Percentiles rank a stretch among this genome's conserved stretches.
Evolutionary conservation across 2,888 invertebrate genomes (phyloP).

Genomic region (Pantelozetes paolii): DNA sequence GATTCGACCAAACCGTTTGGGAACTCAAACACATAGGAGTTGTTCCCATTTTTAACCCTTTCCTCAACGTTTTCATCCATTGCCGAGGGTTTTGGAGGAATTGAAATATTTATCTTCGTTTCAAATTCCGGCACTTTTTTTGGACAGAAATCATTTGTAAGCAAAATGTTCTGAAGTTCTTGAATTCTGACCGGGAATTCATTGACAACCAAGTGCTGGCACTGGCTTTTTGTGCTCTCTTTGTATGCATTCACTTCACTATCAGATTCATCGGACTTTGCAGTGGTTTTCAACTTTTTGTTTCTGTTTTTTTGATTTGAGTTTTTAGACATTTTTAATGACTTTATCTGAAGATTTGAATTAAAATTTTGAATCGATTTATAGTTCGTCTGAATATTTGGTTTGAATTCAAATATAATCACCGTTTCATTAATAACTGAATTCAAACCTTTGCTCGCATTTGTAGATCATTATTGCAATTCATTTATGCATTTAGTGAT

Average conservation of each 20-base stretch:
- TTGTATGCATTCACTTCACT: background rate
- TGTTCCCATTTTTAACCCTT: background rate
- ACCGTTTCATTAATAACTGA: no score
- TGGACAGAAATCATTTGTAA: background rate
- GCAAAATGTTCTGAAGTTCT: background rate
- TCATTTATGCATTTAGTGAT: no score
- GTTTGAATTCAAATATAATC: no score
- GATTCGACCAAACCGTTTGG: background rate
- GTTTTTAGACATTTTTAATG: background rate
- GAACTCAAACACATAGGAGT: background rate
- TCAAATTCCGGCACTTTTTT: background rate
- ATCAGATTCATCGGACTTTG: background rate
- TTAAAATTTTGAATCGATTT: no score
- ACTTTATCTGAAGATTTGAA: background rate
- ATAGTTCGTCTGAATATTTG: no score
- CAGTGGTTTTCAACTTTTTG: background rate
- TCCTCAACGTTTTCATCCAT: background rate
- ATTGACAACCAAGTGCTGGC: background rate
- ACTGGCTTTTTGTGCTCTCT: background rate
- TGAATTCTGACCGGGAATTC: background rate
- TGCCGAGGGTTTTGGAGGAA: background rate
- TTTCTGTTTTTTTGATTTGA: background rate
- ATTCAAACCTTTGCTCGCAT: no score
- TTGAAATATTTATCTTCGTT: background rate
- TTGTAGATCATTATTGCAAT: no score